These are phyloP conservation scores for Conus betulinus DNA, from an alignment of 1,140 invertebrate species.

Conservation along the genomic window DNA sequence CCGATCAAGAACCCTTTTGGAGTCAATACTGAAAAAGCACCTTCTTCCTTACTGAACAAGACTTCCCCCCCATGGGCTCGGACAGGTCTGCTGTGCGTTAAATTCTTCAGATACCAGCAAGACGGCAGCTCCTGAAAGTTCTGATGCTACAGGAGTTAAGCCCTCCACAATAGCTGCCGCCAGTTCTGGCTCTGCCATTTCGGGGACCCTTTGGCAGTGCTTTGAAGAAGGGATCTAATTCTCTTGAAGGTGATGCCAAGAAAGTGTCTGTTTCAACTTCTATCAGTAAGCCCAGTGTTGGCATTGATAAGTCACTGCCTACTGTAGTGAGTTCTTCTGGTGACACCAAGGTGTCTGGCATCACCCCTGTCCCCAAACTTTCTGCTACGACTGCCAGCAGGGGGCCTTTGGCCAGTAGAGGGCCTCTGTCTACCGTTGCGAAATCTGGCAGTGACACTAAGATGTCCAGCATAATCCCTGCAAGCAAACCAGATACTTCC, in stretches of 20 bases:
- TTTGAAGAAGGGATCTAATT: background rate
- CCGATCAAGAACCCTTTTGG: constrained; percentile 1
- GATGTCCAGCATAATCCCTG: background rate
- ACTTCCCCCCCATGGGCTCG: background rate
- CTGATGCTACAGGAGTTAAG: background rate
- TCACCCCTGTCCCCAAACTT: background rate
- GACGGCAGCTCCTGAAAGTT: background rate
- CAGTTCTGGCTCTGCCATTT: background rate
- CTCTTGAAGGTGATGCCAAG: background rate
- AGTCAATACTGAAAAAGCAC: background rate
- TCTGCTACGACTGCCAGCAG: background rate
- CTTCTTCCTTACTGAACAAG: background rate
- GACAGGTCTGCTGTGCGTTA: background rate
- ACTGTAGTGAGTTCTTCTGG: background rate
- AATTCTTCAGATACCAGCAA: background rate
- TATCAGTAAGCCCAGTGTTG: background rate
- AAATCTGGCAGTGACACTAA: background rate
- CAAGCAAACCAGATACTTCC: background rate
- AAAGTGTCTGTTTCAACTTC: background rate
- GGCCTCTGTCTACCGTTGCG: background rate
- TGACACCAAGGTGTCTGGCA: background rate
- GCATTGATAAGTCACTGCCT: background rate
- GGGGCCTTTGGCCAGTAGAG: background rate
- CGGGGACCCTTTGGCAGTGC: background rate
- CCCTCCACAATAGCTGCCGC: background rate